Evolutionary conservation across 2,888 invertebrate genomes (phyloP).

Genomic region (Pseudococcus jackbeardsleyi): DNA sequence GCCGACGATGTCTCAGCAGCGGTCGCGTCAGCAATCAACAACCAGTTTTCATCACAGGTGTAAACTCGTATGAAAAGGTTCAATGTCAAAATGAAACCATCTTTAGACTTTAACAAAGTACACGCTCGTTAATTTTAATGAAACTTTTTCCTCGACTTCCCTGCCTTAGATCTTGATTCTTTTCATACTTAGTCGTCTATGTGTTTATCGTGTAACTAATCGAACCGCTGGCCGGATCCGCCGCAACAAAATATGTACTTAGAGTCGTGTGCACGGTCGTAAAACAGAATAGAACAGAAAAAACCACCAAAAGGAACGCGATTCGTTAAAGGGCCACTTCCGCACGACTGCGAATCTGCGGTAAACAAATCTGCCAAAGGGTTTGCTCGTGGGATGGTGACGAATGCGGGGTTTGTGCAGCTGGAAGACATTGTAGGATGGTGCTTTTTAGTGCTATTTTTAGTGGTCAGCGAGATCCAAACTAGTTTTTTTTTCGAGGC

Average conservation of each 20-base stretch:
- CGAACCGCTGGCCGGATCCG: too few relatives aligned
- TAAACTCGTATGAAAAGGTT: conserved; percentile 8
- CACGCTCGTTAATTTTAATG: conserved; percentile 41
- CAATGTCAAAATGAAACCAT: conserved; percentile 48
- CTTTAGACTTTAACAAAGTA: not conserved
- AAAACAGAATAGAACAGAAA: not conserved
- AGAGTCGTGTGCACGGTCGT: not conserved
- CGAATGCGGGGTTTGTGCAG: not conserved
- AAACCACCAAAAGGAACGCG: not conserved
- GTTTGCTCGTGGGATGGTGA: not conserved
- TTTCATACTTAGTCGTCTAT: not conserved
- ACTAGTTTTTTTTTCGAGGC: not conserved
- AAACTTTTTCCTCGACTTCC: not conserved
- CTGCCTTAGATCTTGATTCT: not conserved
- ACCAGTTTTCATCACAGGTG: conserved; percentile 46
- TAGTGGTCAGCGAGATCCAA: not conserved
- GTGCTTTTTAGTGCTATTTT: not conserved
- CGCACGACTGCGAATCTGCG: not conserved
- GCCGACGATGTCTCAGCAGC: not conserved
- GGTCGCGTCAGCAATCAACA: not conserved
- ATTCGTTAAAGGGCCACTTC: not conserved
- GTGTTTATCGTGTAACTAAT: conserved; percentile 10
- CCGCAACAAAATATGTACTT: not conserved
- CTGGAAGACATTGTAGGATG: not conserved
- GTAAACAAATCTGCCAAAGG: not conserved